phyloP scores from a whole-genome alignment of 2,888 invertebrate genomes.

The Dioctria linearis region DNA sequence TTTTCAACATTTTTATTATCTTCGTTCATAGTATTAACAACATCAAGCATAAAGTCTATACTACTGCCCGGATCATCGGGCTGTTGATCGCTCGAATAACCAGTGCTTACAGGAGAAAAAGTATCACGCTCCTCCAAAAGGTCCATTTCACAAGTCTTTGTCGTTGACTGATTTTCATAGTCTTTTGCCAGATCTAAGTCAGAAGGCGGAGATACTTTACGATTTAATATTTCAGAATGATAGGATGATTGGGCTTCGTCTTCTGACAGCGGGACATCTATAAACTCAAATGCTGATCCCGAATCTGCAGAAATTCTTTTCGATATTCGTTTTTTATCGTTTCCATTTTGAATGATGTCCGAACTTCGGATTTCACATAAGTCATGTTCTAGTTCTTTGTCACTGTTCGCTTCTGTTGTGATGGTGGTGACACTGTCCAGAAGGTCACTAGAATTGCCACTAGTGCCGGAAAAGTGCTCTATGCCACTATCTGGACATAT shows the following conservation, averaged over 20 bases:
- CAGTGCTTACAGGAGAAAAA: constrained; percentile 67
- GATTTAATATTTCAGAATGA: not conserved
- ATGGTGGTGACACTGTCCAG: constrained; percentile 29
- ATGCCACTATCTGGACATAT: constrained; percentile 53
- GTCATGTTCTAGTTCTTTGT: not conserved
- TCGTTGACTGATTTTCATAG: constrained; percentile 63
- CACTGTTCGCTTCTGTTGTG: not conserved
- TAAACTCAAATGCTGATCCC: constrained; percentile 59
- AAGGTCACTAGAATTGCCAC: constrained; percentile 52
- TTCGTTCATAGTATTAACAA: not conserved
- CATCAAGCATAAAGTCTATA: constrained; percentile 25
- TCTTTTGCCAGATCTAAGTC: constrained; percentile 54
- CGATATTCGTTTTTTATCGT: constrained; percentile 39
- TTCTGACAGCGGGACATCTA: constrained; percentile 57
- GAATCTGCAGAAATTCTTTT: constrained; percentile 58
- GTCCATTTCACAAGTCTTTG: constrained; percentile 69
- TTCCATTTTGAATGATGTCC: constrained; percentile 39
- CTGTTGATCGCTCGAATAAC: constrained; percentile 62
- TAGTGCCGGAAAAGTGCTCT: constrained; percentile 50
- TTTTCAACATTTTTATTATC: constrained; percentile 58
- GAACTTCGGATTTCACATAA: constrained; percentile 3
- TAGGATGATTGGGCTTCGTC: constrained; percentile 28
- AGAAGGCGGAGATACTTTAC: constrained; percentile 33
- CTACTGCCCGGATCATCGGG: constrained; percentile 10
- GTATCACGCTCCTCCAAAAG: constrained; percentile 69